Evolutionary conservation across 2,797 vertebrate genomes (phyloP).

Genomic region (Erithacus rubecula): DNA sequence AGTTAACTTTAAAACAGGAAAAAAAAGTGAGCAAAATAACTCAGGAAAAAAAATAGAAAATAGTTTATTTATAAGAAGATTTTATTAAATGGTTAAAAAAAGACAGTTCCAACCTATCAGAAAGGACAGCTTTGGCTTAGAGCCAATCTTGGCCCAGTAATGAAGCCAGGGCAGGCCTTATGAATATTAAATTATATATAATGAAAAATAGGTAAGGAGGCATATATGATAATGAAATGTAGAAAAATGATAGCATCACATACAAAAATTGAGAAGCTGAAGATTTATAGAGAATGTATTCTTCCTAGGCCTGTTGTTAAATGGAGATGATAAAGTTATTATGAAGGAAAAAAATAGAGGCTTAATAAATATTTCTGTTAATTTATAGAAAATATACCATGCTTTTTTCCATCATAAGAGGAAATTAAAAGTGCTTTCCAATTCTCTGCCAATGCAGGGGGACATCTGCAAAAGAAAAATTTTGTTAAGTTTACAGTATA

Average conservation of each 20-base stretch:
- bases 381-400: not conserved
- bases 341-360: not conserved
- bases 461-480: not conserved
- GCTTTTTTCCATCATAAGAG: not conserved
- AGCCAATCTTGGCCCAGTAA: not conserved
- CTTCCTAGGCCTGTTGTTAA: not conserved
- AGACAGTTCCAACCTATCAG: not conserved
- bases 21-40: not conserved
- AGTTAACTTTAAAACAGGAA: not conserved
- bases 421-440: not conserved
- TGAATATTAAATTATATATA: not conserved
- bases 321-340: not conserved
- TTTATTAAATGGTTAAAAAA: not conserved
- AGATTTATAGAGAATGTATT: not conserved
- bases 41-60: not conserved
- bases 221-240: not conserved
- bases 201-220: not conserved
- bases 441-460: not conserved
- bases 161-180: not conserved
- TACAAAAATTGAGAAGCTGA: not conserved
- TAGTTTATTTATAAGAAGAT: not conserved
- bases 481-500: not conserved
- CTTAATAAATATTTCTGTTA: not conserved
- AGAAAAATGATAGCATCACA: not conserved
- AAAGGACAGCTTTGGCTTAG: not conserved